Percentiles rank a stretch among this genome's conserved stretches.
phyloP scores from a whole-genome alignment of 2,113 vertebrate genomes.

The Perca flavescens region DNA sequence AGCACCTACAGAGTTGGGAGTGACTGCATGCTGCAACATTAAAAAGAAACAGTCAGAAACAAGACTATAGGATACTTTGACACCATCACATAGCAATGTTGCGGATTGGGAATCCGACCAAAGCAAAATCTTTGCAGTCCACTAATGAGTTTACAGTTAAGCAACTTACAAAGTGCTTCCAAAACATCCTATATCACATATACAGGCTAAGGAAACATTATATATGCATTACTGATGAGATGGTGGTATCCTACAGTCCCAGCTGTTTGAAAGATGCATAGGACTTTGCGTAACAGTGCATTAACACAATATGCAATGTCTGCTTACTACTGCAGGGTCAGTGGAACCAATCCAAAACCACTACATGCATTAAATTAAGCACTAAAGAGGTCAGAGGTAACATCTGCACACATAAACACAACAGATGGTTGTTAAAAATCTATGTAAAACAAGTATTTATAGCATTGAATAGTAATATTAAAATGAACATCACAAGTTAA shows the following conservation, averaged over 20 bases:
- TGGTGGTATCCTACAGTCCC: conserved; percentile 1
- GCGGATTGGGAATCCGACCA: not conserved
- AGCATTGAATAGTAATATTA: not conserved
- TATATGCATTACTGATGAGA: conserved; percentile 19
- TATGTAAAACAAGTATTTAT: not conserved
- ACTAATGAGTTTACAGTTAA: not conserved
- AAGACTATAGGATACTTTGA: conserved; percentile 7
- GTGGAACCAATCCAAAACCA: conserved; percentile 69
- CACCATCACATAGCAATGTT: not conserved
- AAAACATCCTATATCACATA: not conserved
- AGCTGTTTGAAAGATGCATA: conserved; percentile 42
- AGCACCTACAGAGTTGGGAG: conserved; percentile 74
- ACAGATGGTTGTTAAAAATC: not conserved
- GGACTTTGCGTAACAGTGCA: conserved; percentile 42
- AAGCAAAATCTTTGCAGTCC: not conserved
- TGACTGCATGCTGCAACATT: conserved; percentile 56
- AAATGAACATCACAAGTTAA: conserved; percentile 12
- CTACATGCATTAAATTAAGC: conserved; percentile 74
- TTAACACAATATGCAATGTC: conserved; percentile 61
- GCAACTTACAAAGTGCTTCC: not conserved
- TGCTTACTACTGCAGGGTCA: conserved; percentile 56
- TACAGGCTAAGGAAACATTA: not conserved
- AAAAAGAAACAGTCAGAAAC: conserved; percentile 59
- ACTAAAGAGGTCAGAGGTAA: conserved; percentile 76
- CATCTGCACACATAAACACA: conserved; percentile 52